A percentile compares a stretch with the other conserved stretches of the same genome.
These are phyloP conservation scores for Calephelis perditalis DNA, from an alignment of 2,888 invertebrate species.

Conservation along the genomic window DNA sequence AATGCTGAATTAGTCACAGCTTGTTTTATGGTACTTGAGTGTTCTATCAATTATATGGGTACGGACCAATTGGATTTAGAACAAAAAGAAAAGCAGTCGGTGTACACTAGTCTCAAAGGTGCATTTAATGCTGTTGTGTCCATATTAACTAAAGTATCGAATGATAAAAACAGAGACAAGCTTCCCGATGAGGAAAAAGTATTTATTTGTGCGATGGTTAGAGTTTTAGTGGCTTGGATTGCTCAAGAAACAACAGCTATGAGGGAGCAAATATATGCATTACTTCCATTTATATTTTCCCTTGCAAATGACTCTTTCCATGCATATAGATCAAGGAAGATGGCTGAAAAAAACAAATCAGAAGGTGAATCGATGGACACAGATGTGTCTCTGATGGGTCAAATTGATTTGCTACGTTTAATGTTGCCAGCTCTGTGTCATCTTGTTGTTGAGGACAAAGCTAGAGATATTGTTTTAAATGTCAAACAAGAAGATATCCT, in stretches of 20 bases:
- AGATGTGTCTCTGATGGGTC: conserved; percentile 68
- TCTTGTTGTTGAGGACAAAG: conserved; percentile 93
- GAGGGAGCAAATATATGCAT: conserved; percentile 88
- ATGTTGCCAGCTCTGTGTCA: conserved; percentile 94
- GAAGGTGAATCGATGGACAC: conserved; percentile 73
- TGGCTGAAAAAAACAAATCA: conserved; percentile 82
- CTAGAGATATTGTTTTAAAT: conserved; percentile 87
- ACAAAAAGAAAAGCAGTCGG: conserved; percentile 93
- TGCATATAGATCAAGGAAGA: conserved; percentile 81
- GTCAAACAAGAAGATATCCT: conserved; percentile 89
- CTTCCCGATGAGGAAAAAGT: conserved; percentile 84
- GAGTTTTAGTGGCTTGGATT: conserved; percentile 92
- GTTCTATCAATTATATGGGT: conserved; percentile 87
- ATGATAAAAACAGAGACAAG: conserved; percentile 85
- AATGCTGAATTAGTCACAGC: conserved; percentile 89
- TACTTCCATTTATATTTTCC: conserved; percentile 89
- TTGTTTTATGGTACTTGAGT: conserved; percentile 89
- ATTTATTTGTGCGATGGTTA: conserved; percentile 90
- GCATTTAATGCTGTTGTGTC: conserved; percentile 90
- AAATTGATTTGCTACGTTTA: conserved; percentile 86
- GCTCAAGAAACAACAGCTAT: conserved; percentile 94
- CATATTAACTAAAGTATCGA: conserved; percentile 84
- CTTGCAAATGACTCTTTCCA: conserved; percentile 90
- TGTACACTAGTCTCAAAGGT: conserved; percentile 93
- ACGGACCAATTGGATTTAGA: conserved; percentile 90